Evolutionary conservation across 37 sponge, comb jelly and placozoan species (phyloP).

Genomic region (Aphrocallistes beatrix): DNA sequence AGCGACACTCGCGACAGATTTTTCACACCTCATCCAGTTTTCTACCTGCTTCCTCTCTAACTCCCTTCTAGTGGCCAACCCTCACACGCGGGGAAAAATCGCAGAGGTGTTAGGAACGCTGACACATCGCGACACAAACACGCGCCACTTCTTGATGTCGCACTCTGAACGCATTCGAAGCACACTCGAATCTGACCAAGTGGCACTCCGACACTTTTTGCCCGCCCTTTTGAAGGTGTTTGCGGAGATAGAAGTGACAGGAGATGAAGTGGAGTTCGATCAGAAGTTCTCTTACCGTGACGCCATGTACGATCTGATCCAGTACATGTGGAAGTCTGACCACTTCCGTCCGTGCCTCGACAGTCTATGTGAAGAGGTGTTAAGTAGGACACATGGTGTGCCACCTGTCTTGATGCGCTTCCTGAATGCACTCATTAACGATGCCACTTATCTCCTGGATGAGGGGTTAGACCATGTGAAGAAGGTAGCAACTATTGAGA

Average conservation of each 20-base stretch:
- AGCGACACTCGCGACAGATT: not conserved
- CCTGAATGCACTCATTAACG: slow-evolving; percentile 90
- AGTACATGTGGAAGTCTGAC: slow-evolving; percentile 46
- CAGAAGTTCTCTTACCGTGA: slow-evolving; percentile 80
- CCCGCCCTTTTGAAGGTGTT: slow-evolving; percentile 48
- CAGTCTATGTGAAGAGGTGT: slow-evolving; percentile 44
- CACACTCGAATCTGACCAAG: not conserved
- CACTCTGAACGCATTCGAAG: not conserved
- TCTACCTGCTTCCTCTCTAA: not conserved
- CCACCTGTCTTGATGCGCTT: slow-evolving; percentile 59
- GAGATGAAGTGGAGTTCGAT: slow-evolving; percentile 73
- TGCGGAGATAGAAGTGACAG: slow-evolving; percentile 78
- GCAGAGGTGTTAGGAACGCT: slow-evolving; percentile 3
- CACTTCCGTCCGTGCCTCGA: slow-evolving; percentile 41
- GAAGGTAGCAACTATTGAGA: slow-evolving; percentile 38
- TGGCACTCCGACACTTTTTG: not conserved
- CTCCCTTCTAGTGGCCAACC: not conserved
- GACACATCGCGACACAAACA: not conserved
- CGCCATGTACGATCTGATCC: slow-evolving; percentile 68
- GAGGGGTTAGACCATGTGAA: slow-evolving; percentile 60
- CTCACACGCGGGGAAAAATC: not conserved
- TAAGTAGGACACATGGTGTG: not conserved
- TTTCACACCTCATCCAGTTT: not conserved
- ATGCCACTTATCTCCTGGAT: slow-evolving; percentile 87
- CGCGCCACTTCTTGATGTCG: not conserved